Conservation (phyloP, 1,140 invertebrate genomes). For the Achatina immaculata region DNA sequence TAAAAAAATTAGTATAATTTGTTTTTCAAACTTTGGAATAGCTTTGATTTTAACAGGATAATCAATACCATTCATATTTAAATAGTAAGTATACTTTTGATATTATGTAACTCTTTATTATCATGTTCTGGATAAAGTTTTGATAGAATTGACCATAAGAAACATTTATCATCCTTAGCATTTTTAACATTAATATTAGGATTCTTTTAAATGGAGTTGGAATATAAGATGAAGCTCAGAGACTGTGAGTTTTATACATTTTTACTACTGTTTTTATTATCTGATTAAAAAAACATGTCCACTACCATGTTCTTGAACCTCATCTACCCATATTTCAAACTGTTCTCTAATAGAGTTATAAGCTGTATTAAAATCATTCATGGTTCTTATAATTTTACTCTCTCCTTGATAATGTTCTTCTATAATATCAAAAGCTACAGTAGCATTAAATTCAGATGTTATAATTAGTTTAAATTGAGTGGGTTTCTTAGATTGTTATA, state of each 20-base stretch:
- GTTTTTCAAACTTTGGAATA: background rate
- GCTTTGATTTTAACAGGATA: background rate
- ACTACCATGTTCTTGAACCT: background rate
- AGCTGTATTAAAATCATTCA: background rate
- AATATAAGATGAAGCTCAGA: too few species aligned
- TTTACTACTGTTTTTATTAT: slow-evolving; percentile 1
- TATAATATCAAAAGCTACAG: background rate
- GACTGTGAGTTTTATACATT: background rate
- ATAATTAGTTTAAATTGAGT: too few species aligned
- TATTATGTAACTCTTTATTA: background rate
- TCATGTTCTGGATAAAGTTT: background rate
- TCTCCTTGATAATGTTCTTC: slow-evolving; percentile 5
- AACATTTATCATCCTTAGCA: too few species aligned
- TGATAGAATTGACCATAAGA: background rate
- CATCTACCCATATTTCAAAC: background rate
- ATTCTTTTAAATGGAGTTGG: slow-evolving; percentile 1
- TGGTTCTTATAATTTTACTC: background rate
- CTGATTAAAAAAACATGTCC: background rate
- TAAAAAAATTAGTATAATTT: too few species aligned
- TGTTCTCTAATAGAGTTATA: background rate
- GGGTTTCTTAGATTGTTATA: too few species aligned
- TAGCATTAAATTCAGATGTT: too few species aligned
- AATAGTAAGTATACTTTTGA: background rate
- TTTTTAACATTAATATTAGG: background rate
- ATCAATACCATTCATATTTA: background rate